phyloP scores from a whole-genome alignment of 2,113 vertebrate genomes.

The Tamias sibiricus region DNA sequence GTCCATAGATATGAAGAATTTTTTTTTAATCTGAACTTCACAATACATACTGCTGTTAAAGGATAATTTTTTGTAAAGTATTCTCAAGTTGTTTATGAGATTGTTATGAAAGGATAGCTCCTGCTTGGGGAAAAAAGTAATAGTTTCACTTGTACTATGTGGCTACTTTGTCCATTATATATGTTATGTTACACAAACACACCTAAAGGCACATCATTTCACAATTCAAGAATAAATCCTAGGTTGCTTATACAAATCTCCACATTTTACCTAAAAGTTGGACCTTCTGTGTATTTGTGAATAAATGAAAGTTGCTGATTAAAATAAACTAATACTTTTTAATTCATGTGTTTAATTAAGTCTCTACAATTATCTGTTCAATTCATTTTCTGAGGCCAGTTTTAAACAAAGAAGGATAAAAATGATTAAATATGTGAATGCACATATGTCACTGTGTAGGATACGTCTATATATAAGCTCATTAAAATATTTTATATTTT shows the following conservation, averaged over 20 bases:
- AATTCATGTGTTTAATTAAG: background rate
- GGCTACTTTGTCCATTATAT: constrained; percentile 34
- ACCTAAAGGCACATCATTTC: background rate
- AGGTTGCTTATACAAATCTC: background rate
- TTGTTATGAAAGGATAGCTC: too few species aligned
- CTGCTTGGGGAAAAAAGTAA: accelerated
- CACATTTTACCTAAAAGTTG: background rate
- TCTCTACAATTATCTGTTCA: background rate
- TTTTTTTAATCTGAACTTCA: background rate
- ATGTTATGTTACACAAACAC: background rate
- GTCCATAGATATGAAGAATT: background rate
- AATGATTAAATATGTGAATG: too few species aligned
- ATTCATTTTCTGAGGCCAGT: too few species aligned
- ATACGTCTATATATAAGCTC: too few species aligned
- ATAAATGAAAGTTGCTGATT: background rate
- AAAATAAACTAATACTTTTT: background rate
- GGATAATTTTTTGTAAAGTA: background rate
- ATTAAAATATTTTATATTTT: too few species aligned
- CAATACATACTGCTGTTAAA: too few species aligned
- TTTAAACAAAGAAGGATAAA: too few species aligned
- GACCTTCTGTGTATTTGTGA: background rate
- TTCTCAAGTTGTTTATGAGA: background rate
- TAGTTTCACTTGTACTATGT: background rate
- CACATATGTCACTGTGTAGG: too few species aligned
- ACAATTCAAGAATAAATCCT: background rate